Conservation (phyloP, 2,888 invertebrate species). For the Tryphoninae sp. region DNA sequence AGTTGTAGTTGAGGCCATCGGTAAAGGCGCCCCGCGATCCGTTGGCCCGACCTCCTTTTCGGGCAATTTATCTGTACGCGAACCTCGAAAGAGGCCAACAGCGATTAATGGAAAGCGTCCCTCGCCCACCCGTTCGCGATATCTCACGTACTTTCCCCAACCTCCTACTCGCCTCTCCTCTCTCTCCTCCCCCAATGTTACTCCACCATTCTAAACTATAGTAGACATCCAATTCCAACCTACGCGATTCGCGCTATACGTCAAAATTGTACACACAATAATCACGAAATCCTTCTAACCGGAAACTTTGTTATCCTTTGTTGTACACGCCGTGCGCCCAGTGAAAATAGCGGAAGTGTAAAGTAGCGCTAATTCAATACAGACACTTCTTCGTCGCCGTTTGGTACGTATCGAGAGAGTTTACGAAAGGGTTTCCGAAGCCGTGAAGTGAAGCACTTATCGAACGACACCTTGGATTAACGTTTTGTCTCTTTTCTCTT, state of each 20-base stretch:
- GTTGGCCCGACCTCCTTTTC: constrained; percentile 61
- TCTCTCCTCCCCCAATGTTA: no score
- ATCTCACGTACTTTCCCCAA: constrained; percentile 48
- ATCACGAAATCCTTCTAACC: neutral
- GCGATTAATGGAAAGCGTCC: constrained; percentile 61
- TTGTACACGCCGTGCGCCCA: neutral
- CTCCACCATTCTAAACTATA: no score
- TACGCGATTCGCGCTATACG: no score
- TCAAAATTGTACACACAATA: no score
- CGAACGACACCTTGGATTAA: neutral
- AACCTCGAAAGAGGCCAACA: constrained; percentile 64
- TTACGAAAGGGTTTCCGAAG: neutral
- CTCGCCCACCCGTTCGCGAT: constrained; percentile 47
- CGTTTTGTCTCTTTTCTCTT: neutral
- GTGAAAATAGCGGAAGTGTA: neutral
- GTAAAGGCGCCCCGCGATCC: constrained; percentile 32
- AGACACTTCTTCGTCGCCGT: no score
- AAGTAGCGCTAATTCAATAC: no score
- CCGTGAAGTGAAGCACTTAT: neutral
- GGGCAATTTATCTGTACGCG: constrained; percentile 63
- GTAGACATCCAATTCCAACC: neutral
- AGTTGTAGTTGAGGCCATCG: constrained; percentile 57
- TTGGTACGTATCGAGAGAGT: neutral
- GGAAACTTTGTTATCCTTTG: neutral
- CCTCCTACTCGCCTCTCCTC: no score